These are phyloP conservation scores for Triplophysa rosa DNA, from an alignment of 2,113 vertebrate species.

Conservation along the genomic window DNA sequence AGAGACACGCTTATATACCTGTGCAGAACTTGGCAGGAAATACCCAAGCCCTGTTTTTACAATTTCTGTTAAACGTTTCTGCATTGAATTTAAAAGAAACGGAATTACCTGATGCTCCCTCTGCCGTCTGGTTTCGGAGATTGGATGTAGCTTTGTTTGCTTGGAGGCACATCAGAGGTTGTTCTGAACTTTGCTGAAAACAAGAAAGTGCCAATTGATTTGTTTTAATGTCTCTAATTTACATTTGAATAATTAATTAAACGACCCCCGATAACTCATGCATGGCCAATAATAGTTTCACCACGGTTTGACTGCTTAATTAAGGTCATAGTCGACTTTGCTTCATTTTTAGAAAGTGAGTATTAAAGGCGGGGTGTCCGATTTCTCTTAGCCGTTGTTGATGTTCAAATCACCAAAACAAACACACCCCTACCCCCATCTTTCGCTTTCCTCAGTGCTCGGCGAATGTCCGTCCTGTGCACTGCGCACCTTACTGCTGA, in stretches of 20 bases:
- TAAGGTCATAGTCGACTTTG: background rate
- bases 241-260: slow-evolving; percentile 20
- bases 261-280: background rate
- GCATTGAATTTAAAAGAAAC: background rate
- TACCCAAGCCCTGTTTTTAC: slow-evolving; percentile 6
- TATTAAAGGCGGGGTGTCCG: too few relatives aligned
- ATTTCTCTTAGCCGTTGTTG: too few relatives aligned
- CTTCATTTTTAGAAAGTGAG: background rate
- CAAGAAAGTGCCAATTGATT: slow-evolving; percentile 9
- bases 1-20: slow-evolving; percentile 52
- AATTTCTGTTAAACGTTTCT: slow-evolving; percentile 18
- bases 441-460: too few relatives aligned
- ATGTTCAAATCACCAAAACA: too few relatives aligned
- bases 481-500: too few relatives aligned
- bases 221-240: slow-evolving; percentile 14
- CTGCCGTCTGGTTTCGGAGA: background rate
- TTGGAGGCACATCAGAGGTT: slow-evolving; percentile 14
- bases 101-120: slow-evolving; percentile 1
- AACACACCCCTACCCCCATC: too few relatives aligned
- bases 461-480: too few relatives aligned
- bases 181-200: background rate
- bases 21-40: slow-evolving; percentile 36
- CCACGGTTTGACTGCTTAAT: background rate
- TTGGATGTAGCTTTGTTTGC: background rate
- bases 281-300: background rate